These are phyloP conservation scores for Perognathus longimembris DNA, from an alignment of 2,113 vertebrate species.

Conservation along the genomic window DNA sequence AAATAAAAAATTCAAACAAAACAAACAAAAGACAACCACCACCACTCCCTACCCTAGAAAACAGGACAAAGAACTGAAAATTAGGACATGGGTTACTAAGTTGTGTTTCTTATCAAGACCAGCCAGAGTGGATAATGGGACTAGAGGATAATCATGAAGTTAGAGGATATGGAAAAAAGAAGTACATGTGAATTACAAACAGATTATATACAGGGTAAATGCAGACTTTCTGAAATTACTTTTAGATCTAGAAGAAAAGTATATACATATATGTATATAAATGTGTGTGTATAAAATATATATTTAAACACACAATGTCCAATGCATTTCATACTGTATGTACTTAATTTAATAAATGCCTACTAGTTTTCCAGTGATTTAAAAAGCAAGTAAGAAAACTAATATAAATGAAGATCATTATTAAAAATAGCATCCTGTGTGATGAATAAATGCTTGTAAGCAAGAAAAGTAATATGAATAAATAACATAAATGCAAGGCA, in stretches of 20 bases:
- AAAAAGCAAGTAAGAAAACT: too few species aligned
- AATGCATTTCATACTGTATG: background rate
- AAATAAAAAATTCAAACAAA: too few species aligned
- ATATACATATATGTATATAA: too few species aligned
- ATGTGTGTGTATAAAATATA: background rate
- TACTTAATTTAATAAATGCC: background rate
- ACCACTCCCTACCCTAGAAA: background rate
- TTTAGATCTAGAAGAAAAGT: background rate
- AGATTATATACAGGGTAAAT: background rate
- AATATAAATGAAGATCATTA: too few species aligned
- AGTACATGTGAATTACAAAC: background rate
- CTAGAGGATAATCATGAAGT: background rate
- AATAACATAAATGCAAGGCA: background rate
- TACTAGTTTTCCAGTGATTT: background rate
- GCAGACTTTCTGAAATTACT: background rate
- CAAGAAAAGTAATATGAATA: too few species aligned
- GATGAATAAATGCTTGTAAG: too few species aligned
- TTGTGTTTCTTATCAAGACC: background rate
- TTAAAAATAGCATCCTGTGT: too few species aligned
- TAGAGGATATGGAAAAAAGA: background rate
- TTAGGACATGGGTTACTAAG: background rate
- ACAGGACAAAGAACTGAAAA: background rate
- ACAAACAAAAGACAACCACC: background rate
- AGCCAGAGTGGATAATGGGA: background rate
- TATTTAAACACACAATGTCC: background rate